A percentile compares a stretch with the other conserved stretches of the same genome.
These are phyloP conservation scores for Tiliqua scincoides DNA, from an alignment of 2,113 vertebrate genomes.

Conservation along the genomic window DNA sequence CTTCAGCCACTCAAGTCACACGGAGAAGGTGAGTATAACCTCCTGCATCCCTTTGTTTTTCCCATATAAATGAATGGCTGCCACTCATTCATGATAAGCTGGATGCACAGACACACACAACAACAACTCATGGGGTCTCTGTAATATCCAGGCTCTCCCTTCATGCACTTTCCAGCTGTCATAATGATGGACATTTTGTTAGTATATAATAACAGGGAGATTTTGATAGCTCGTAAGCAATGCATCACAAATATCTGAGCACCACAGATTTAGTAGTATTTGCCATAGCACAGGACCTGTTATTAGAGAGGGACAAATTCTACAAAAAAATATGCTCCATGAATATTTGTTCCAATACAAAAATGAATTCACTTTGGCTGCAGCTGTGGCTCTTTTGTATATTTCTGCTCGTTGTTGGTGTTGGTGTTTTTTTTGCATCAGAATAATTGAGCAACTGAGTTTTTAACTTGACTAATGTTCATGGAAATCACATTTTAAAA, in stretches of 20 bases:
- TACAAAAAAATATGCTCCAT: slow-evolving; percentile 51
- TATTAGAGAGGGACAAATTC: slow-evolving; percentile 62
- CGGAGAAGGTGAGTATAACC: not conserved
- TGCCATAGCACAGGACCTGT: slow-evolving; percentile 20
- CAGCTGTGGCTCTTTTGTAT: slow-evolving; percentile 73
- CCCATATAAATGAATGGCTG: not conserved
- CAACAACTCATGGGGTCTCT: not conserved
- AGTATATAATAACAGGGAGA: not conserved
- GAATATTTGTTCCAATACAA: slow-evolving; percentile 72
- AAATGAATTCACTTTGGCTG: slow-evolving; percentile 71
- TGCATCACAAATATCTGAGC: not conserved
- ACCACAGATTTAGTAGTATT: fast-evolving
- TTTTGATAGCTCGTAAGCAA: not conserved
- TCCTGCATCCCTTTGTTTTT: not conserved
- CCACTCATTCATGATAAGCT: not conserved
- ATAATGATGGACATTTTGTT: slow-evolving; percentile 8
- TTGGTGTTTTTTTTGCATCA: slow-evolving; percentile 19
- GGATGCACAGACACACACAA: not conserved
- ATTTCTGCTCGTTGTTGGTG: slow-evolving; percentile 35
- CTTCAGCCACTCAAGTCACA: not conserved
- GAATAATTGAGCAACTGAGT: slow-evolving; percentile 66
- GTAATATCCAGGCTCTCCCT: not conserved
- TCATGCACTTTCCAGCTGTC: not conserved
- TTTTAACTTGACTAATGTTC: slow-evolving; percentile 61
- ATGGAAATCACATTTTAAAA: slow-evolving; percentile 56